Evolutionary conservation across 1,140 invertebrate species (phyloP), one percentile per base, ranked within the genome.

Genomic region (Octopus bimaculoides): DNA sequence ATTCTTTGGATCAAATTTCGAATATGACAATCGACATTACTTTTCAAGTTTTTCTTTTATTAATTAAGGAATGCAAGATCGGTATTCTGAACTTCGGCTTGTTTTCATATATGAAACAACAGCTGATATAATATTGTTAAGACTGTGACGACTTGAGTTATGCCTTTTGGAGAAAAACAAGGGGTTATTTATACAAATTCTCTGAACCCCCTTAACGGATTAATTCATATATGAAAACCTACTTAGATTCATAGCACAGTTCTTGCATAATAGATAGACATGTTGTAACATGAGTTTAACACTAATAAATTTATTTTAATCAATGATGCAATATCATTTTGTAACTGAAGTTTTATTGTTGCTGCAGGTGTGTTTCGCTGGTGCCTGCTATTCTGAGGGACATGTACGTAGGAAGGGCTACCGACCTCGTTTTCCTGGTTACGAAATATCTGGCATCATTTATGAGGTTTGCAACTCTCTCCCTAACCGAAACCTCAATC

Each of bases 321-420:
- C 55, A 14, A 69, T 76, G 55, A 61, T 55, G 71, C 75, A 66
- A 14, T 66, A 56, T 54, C 5, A 17, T 17, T 73, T 41, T 3
- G 26, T 41, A 41, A 41, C 26, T 41, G 26, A 78, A 61, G 75
- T 74, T 5, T 74, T 12, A 75, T 12, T 76, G 14, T 66, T n/a
- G 41, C 80, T 81, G 8, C 83, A 88, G 88, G 84, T 89, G 0
- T 79, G 79, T 26, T 86, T 81, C 83, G 82, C 83, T 80, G 88
- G 88, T 41, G 85, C 87, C 12, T 88, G 86, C 78, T 88, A 84
- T 77, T 79, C 84, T 12, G 88, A 89, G 77, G 84, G 87, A 9
- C 83, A 86, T 76, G 82, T 84, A 9, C 83, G 83, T 73, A 83
- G 83, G 20, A 84, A 82, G 54, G 83, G 84, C 7, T 82, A 85